Evolutionary conservation across 2,888 invertebrate genomes (phyloP).

Genomic region (Escarpia spicata): DNA sequence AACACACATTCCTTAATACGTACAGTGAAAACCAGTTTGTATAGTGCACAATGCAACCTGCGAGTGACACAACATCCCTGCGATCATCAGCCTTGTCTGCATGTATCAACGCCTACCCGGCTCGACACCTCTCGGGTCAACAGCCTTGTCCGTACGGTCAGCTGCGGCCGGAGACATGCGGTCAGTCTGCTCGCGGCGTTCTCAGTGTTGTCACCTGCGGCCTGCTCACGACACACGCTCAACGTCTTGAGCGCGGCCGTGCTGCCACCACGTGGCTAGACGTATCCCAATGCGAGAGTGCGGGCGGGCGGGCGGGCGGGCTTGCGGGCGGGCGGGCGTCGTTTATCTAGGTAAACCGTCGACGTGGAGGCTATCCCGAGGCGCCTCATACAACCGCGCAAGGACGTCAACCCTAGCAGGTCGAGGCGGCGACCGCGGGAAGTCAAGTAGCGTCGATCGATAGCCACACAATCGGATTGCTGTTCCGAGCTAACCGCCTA

Average conservation of each 20-base stretch:
- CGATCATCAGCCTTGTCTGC: background rate
- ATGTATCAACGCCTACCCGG: background rate
- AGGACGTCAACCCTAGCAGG: background rate
- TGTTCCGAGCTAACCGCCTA: background rate
- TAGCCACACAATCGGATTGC: background rate
- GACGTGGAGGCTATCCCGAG: background rate
- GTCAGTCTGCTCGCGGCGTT: background rate
- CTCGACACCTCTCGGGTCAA: background rate
- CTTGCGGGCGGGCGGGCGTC: background rate
- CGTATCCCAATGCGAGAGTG: background rate
- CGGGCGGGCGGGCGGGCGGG: no score
- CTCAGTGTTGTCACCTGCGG: background rate
- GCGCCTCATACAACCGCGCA: background rate
- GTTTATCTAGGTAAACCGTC: background rate
- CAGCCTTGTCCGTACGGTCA: background rate
- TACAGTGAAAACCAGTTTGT: no score
- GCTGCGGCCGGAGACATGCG: no score
- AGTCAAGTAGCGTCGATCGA: conserved; percentile 13
- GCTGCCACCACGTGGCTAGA: background rate
- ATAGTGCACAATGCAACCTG: no score
- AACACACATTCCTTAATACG: no score
- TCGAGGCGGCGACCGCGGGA: background rate
- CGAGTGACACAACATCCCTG: background rate
- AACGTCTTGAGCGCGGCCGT: background rate
- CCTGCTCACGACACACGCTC: background rate